phyloP scores from a whole-genome alignment of 1,140 invertebrate genomes.

The Plodia interpunctella region DNA sequence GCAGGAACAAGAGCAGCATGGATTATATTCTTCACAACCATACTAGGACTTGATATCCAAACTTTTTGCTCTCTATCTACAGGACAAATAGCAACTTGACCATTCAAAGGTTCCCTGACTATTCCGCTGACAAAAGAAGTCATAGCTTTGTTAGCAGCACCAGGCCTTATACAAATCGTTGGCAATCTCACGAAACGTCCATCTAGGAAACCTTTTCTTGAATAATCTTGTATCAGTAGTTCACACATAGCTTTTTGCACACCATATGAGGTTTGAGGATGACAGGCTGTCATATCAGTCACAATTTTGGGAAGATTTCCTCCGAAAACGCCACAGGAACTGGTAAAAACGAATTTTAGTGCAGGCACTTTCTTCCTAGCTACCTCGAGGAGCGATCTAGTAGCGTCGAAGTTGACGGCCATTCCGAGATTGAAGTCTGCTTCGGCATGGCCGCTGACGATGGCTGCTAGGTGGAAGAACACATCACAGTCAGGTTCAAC shows the following conservation, averaged over 20 bases:
- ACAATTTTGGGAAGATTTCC: constrained; percentile 43
- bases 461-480: constrained; percentile 55
- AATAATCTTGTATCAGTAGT: constrained; percentile 54
- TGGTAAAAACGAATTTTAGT: constrained; percentile 49
- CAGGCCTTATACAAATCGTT: constrained; percentile 51
- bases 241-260: constrained; percentile 57
- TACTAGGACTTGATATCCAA: constrained; percentile 48
- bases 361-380: constrained; percentile 29
- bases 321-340: constrained; percentile 52
- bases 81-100: constrained; percentile 35
- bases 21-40: constrained; percentile 43
- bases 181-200: constrained; percentile 48
- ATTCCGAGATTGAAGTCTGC: constrained; percentile 54
- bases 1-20: constrained; percentile 33
- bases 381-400: constrained; percentile 43
- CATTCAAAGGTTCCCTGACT: constrained; percentile 54
- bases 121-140: constrained; percentile 61
- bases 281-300: constrained; percentile 38
- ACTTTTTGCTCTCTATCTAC: constrained; percentile 36
- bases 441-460: constrained; percentile 63
- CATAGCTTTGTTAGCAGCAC: constrained; percentile 47
- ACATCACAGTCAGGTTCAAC: constrained; percentile 29
- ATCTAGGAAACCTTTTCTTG: constrained; percentile 47
- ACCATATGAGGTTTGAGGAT: constrained; percentile 59
- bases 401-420: constrained; percentile 56